Base-by-base conservation (phyloP, 2,888 invertebrate genomes). In the Diplazon laetatorius region DNA sequence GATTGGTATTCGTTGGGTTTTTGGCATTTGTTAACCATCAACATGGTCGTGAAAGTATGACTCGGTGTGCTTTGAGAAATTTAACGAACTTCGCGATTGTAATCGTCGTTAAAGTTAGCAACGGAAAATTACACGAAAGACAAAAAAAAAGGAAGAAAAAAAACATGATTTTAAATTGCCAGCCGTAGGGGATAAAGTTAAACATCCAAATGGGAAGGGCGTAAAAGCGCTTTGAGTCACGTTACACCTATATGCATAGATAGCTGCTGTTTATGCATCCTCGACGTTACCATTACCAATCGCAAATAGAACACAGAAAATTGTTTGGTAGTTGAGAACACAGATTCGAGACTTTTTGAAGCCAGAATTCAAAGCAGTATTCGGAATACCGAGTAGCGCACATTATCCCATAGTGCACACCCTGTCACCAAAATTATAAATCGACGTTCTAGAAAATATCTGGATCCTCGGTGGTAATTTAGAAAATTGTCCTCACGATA, bases 41-140 rank as follows among this genome's bases (percentile, higher is more conserved):
- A 22, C 50, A 50, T 65, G 50, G 65, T 65, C 22, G 57, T 12
- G 30, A 50, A 50, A 35, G 50, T 20, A 65, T 50, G 25, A 37
- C 50, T 6, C 20, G 22, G 62, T 59, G 20, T 60, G 46, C 46
- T n/a, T 50, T 12, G 25, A 20, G 22, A 6, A 25, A n/a, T 52
- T 25, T 50, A n/a, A n/a, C n/a, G n/a, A n/a, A n/a, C n/a, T n/a
- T n/a, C n/a, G n/a, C 22, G 18, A 37, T 10, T 39, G 65, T 65
- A 18, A 4, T 8, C 48, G 65, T 20, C 50, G 14, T 37, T 50
- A 10, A 37, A 10, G 12, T 20, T 2, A 30, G n/a, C 44, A 16
- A n/a, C 16, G n/a, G n/a, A n/a, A n/a, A n/a, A n/a, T n/a, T n/a
- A n/a, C n/a, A n/a, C n/a, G n/a, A 44, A 3, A 25, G 30, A 30